Evolutionary conservation across 1,140 invertebrate species (phyloP), one percentile per base, ranked within the genome.

Genomic region (Drosophila nannoptera): DNA sequence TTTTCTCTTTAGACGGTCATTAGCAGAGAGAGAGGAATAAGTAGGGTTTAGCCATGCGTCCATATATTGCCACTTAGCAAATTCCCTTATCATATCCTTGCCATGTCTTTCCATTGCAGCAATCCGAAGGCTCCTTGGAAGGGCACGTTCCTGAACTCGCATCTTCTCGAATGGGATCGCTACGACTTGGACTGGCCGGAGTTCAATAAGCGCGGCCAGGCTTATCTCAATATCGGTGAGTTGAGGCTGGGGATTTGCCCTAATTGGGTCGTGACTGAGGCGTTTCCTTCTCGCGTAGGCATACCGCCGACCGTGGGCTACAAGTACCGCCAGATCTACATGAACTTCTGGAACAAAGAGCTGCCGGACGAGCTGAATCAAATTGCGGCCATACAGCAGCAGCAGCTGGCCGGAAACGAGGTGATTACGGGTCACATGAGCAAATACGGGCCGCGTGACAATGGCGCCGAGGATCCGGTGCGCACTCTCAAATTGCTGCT

Each of bases 161-260:
- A 91, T 71, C 89, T 90, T 46, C 91, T 91, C 62, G 92, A 93
- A 52, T 94, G 93, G 93, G 90, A 90, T 60, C 92, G 92, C 69
- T 94, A 93, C 73, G 93, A 94, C 50, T 87, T 93, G 7, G 93
- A 95, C 43, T 97, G 96, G 96, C 94, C 95, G 0, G 92, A 94
- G 56, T 97, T 95, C 74, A 93, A 95, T 74, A 88, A 90, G 4
- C 89, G 91, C 2, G 92, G 94, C 68, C 94, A 95, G 81, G 92
- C 92, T 11, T 97, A 95, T 90, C 90, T 96, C 22, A 93, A 93
- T 90, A 90, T 97, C 46, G 94, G 95, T 96, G 91, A 92, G 91
- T 87, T 22, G 7, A 5, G 38, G 14, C n/a, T 33, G 46, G 54
- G 33, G 12, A 43, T 31, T 49, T 4, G 4, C 32, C n/a, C 40